Evolutionary conservation across 2,797 vertebrate genomes (phyloP).

Genomic region (Epinephelus coioides): DNA sequence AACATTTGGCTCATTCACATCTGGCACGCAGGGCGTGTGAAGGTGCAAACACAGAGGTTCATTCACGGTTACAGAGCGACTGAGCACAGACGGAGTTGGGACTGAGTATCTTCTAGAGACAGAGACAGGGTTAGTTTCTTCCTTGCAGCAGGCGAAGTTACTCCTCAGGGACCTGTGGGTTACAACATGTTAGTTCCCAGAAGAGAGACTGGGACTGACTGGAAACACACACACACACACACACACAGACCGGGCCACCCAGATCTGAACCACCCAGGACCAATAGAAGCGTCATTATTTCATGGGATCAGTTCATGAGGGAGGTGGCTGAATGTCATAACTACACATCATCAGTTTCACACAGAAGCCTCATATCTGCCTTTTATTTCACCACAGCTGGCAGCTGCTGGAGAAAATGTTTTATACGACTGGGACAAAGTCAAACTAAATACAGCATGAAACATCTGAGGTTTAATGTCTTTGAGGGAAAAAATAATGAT

Average conservation of each 20-base stretch:
- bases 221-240: constrained; percentile 65
- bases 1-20: constrained; percentile 58
- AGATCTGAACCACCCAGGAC: constrained; percentile 73
- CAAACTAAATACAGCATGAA: constrained; percentile 18
- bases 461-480: constrained; percentile 1
- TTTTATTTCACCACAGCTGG: constrained; percentile 44
- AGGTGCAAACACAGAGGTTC: constrained; percentile 66
- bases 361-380: constrained; percentile 47
- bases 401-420: constrained; percentile 1
- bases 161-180: constrained; percentile 66
- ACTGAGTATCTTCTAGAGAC: constrained; percentile 6
- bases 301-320: constrained; percentile 42
- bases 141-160: constrained; percentile 40
- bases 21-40: constrained; percentile 53
- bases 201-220: constrained; percentile 72
- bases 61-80: constrained; percentile 57
- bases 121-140: constrained; percentile 29
- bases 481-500: background rate
- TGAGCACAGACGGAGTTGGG: background rate
- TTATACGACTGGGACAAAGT: constrained; percentile 19
- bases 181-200: constrained; percentile 76
- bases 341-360: constrained; percentile 43
- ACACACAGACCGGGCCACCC: constrained; percentile 72
- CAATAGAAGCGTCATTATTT: constrained; percentile 59
- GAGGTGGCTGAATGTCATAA: constrained; percentile 48